Percentiles rank a stretch among this genome's conserved stretches.
phyloP scores from a whole-genome alignment of 2,888 invertebrate genomes.

The Tetranychus piercei region DNA sequence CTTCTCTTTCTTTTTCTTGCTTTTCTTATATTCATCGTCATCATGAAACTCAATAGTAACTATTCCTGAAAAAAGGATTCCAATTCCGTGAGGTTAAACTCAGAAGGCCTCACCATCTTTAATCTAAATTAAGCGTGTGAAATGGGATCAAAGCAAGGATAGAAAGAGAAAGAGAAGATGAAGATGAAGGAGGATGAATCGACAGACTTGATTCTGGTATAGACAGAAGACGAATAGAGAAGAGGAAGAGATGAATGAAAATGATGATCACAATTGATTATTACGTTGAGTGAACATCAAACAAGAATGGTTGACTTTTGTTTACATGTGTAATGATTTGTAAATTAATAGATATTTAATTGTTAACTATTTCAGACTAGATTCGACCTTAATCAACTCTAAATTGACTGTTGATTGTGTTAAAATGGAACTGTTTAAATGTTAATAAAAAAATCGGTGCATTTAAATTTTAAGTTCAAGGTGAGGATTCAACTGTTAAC shows the following conservation, averaged over 20 bases:
- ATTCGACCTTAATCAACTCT: no score
- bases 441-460: no score
- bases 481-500: no score
- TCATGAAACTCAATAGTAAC: neutral
- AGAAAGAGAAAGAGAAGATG: neutral
- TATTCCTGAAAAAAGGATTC: neutral
- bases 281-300: no score
- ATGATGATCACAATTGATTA: neutral
- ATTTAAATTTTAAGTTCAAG: no score
- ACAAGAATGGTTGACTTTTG: no score
- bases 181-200: neutral
- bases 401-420: no score
- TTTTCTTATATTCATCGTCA: neutral
- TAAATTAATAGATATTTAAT: no score
- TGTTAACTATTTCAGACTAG: no score
- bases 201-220: neutral
- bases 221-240: neutral
- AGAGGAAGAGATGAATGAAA: neutral
- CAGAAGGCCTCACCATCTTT: neutral
- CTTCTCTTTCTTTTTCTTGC: neutral
- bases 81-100: constrained; percentile 1
- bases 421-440: no score
- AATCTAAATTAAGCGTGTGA: constrained; percentile 1
- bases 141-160: neutral
- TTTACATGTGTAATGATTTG: no score